Base-by-base conservation (phyloP, 2,113 vertebrate species). In the Python bivittatus region DNA sequence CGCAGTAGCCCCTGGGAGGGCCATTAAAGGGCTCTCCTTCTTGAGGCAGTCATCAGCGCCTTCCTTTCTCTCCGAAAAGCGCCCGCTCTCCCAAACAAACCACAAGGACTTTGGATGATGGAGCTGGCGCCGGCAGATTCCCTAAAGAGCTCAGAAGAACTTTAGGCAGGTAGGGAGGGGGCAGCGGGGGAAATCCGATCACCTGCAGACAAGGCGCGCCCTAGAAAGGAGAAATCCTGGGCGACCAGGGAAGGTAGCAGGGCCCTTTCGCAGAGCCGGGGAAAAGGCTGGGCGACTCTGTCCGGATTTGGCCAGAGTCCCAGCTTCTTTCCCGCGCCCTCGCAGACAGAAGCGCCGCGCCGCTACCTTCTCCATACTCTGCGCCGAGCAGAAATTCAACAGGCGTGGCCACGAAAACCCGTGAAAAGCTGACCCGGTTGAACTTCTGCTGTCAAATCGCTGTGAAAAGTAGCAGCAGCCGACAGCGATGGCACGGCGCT, bases 111-210 rank as follows among this genome's bases (percentile, higher is more conserved):
- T 96, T 93, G 96, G 97, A 95, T 97, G 98, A 98, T 96, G 97
- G 97, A 97, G 94, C 96, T 96, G 98, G 98, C 97, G 97, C 98
- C 98, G 98, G 97, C 8, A 95, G 96, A 94, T 97, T 96, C 97
- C 97, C 97, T 93, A 94, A 96, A 97, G 96, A 97, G 97, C 97
- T 97, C 97, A 97, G 95, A 96, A 97, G 96, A 97, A 96, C 88
- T 93, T 91, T 4, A 95, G 93, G 95, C 92, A 96, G 96, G 95
- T 96, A 95, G 79, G 0, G 0, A 13, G 92, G 95, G 93, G 88
- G 93, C 93, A 83, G 79, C 52, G 89, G 88, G 88, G 94, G 96
- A 97, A 97, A 97, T 93, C 93, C 8, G 96, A 97, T 96, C 97
- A 33, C 95, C 44, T 2, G 48, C 1, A 0, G 89, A 86, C 88